phyloP scores from a whole-genome alignment of 2,888 invertebrate species.

The Dryocosmus kuriphilus region DNA sequence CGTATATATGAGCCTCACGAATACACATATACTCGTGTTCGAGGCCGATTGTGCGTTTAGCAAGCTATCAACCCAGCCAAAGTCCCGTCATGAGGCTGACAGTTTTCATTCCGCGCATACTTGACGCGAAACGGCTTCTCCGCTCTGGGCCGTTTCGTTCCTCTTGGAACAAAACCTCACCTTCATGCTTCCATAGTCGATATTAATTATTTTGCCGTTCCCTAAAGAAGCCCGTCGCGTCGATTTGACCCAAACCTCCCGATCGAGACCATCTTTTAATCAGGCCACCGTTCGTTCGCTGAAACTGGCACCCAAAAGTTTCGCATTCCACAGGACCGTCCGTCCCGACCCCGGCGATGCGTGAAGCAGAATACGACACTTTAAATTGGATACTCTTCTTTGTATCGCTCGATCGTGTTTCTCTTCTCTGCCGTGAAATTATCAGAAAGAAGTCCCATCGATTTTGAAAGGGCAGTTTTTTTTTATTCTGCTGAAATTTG shows the following conservation, averaged over 20 bases:
- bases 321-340: conserved; percentile 26
- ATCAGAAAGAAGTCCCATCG: conserved; percentile 12
- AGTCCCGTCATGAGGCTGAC: conserved; percentile 67
- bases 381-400: conserved; percentile 37
- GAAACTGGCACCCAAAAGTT: conserved; percentile 11
- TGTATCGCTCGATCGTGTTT: conserved; percentile 27
- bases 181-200: conserved; percentile 30
- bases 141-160: conserved; percentile 27
- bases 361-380: conserved; percentile 38
- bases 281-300: conserved; percentile 26
- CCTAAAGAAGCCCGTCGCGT: conserved; percentile 9
- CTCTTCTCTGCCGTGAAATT: conserved; percentile 35
- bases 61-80: conserved; percentile 70
- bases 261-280: conserved; percentile 35
- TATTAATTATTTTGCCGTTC: conserved; percentile 33
- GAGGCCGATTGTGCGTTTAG: conserved; percentile 68
- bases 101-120: conserved; percentile 71
- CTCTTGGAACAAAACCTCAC: conserved; percentile 27
- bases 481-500: conserved; percentile 25
- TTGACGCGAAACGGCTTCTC: conserved; percentile 60
- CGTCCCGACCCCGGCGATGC: neutral
- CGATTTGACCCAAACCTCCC: conserved; percentile 10
- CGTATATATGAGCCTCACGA: conserved; percentile 7
- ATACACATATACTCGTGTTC: neutral
- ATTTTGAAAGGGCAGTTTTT: conserved; percentile 11